Base-by-base conservation (phyloP, 2,113 vertebrate genomes). In the Apodemus sylvaticus region DNA sequence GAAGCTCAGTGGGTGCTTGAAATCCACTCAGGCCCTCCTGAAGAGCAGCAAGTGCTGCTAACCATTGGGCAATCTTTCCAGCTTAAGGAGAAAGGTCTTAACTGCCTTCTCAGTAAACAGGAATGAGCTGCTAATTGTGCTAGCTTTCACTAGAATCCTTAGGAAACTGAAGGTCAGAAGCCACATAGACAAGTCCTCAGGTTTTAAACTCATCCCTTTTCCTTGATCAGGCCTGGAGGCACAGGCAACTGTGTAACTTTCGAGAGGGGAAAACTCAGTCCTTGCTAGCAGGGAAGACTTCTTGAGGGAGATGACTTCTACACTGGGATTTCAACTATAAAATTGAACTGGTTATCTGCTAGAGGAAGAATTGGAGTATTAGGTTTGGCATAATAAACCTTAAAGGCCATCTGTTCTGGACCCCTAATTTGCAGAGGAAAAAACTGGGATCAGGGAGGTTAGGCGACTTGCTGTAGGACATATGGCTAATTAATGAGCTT, bases 401-500 rank as follows among this genome's bases (percentile, higher is more conserved):
- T 70, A 91, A 95, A 96, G 89, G 73, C 91, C 89, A 81, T 97
- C 73, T 96, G 91, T 97, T 96, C n/a, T 36, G 90, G 91, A 79
- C 45, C 85, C 62, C 29, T 96, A 53, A 93, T 96, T 95, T 89
- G 26, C 92, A 42, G 76, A 81, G 62, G 26, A 95, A 78, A 92
- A 91, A 94, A 78, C 91, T 96, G 58, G n/a, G 64, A 93, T 90
- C 62, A 89, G 4, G 86, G 82, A 81, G 68, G 95, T 92, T 96
- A 95, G 96, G n/a, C 66, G 68, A 93, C 81, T 96, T 92, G 81
- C 70, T 89, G 8, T 81, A 88, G 66, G 90, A 95, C 82, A 94
- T 90, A 97, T 97, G 88, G 81, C 94, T 96, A 93, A 95, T 95
- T 94, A 95, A 96, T 81, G 92, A 83, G 83, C 70, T 66, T 89